Percentiles rank a stretch among this genome's conserved stretches.
Conservation (phyloP, 2,888 invertebrate genomes). For the Hartigia nigra region DNA sequence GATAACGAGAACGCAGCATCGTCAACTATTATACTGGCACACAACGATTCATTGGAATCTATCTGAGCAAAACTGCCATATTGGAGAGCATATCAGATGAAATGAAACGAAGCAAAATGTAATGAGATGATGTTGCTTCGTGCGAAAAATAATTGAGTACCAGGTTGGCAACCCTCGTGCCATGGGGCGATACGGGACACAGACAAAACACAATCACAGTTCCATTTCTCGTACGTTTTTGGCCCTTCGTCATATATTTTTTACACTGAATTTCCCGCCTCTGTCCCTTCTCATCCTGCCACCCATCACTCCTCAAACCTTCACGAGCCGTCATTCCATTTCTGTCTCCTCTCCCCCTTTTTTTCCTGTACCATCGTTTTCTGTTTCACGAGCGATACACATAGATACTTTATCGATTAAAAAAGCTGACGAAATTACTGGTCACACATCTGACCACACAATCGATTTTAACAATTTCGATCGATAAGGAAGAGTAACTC, state of each 20-base stretch:
- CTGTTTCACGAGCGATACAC: conserved; percentile 11
- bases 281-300: neutral
- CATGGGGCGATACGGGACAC: neutral
- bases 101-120: neutral
- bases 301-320: neutral
- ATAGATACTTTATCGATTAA: conserved; percentile 14
- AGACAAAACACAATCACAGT: conserved; percentile 11
- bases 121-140: neutral
- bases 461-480: neutral
- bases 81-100: neutral
- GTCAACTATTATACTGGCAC: neutral
- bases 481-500: neutral
- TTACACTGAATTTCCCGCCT: conserved; percentile 6
- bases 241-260: neutral
- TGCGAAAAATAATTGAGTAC: neutral
- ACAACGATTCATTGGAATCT: neutral
- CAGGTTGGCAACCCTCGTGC: neutral
- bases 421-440: conserved; percentile 14
- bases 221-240: conserved; percentile 8
- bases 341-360: neutral
- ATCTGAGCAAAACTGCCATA: neutral
- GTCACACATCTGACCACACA: neutral
- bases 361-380: conserved; percentile 11
- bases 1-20: neutral
- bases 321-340: neutral